A percentile compares a stretch with the other conserved stretches of the same genome.
Evolutionary conservation across 2,113 vertebrate species (phyloP).

Genomic region (Microcebus murinus): DNA sequence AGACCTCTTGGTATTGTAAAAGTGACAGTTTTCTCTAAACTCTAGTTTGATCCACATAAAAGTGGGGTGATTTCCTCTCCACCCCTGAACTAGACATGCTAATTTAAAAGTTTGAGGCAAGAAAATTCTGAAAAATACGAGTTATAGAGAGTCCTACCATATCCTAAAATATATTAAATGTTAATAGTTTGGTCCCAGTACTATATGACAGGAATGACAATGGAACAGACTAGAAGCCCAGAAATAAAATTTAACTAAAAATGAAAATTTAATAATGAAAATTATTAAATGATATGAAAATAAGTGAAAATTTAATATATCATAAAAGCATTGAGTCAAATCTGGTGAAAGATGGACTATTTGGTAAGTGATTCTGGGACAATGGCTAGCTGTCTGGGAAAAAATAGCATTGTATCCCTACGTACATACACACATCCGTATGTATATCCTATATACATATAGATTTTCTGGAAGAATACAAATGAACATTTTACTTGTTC

Average conservation of each 20-base stretch:
- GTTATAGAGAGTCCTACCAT: neutral
- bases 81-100: neutral
- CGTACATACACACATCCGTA: neutral
- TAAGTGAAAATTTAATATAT: slow-evolving; percentile 19
- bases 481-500: neutral
- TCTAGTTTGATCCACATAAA: neutral
- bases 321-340: neutral
- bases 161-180: neutral
- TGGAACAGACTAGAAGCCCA: neutral
- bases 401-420: neutral
- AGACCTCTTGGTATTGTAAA: neutral
- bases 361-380: neutral
- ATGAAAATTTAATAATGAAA: neutral
- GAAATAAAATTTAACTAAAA: neutral
- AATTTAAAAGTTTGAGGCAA: slow-evolving; percentile 23
- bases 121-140: neutral
- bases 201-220: slow-evolving; percentile 2
- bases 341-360: neutral
- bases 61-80: neutral
- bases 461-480: neutral
- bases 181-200: neutral
- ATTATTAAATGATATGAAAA: too few relatives aligned
- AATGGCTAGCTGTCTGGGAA: neutral
- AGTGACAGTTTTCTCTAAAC: neutral
- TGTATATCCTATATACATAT: neutral